A percentile compares a stretch with the other conserved stretches of the same genome.
Evolutionary conservation across 92 coral and sea anemone species (phyloP).

Genomic region (Plumapathes pennacea): DNA sequence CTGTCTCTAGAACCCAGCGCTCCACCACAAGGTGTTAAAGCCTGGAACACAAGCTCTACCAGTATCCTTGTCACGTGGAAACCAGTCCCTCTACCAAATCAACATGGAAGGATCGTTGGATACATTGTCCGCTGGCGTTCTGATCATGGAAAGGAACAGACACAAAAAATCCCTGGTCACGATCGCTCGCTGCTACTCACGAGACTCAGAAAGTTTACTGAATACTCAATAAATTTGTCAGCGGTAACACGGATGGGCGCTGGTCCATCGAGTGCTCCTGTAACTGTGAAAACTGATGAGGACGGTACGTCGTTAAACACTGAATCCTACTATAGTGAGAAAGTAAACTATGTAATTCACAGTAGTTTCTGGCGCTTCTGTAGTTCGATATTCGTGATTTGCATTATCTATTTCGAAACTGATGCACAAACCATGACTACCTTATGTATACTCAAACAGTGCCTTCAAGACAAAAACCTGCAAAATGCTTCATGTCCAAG

Average conservation of each 20-base stretch:
- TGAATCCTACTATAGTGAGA: too few species aligned
- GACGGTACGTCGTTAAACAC: too few species aligned
- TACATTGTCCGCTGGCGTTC: not conserved
- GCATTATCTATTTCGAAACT: too few species aligned
- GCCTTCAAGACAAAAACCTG: too few species aligned
- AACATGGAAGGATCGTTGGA: conserved; percentile 6
- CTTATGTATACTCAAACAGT: too few species aligned
- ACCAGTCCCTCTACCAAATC: conserved; percentile 11
- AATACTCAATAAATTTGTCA: conserved; percentile 1
- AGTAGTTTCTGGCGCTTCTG: too few species aligned
- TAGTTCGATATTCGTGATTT: too few species aligned
- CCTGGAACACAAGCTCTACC: conserved; percentile 32
- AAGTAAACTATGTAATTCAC: too few species aligned
- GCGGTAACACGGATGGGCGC: conserved; percentile 10
- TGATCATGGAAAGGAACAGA: not conserved
- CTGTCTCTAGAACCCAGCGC: conserved; percentile 19
- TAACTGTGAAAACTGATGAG: conserved; percentile 15
- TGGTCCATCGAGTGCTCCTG: not conserved
- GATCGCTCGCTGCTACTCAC: not conserved
- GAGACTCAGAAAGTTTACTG: conserved; percentile 9
- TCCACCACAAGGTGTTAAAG: conserved; percentile 9
- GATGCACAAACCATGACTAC: too few species aligned
- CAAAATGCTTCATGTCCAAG: too few species aligned
- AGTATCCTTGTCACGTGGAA: conserved; percentile 7
- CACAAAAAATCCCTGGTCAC: not conserved